Percentiles rank a stretch among this genome's conserved stretches.
phyloP scores from a whole-genome alignment of 2,113 vertebrate genomes.

The Uria aalge region DNA sequence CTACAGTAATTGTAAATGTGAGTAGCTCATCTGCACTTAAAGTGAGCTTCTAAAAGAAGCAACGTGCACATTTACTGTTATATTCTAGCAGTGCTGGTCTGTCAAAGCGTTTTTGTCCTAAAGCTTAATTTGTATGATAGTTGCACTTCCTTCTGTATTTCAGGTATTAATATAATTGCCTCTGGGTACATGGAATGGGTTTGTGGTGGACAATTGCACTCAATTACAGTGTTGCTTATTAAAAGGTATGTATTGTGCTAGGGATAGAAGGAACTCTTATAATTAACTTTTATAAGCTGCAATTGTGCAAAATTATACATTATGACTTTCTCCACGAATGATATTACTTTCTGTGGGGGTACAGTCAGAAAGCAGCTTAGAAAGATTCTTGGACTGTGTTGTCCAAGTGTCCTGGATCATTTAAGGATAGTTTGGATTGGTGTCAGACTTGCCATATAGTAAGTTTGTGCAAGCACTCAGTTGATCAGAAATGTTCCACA shows the following conservation, averaged over 20 bases:
- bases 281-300: constrained; percentile 31
- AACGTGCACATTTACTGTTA: background rate
- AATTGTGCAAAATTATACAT: background rate
- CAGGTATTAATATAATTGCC: background rate
- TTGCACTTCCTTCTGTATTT: constrained; percentile 22
- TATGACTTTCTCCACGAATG: background rate
- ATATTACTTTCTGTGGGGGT: background rate
- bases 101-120: constrained; percentile 1
- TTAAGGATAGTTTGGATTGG: background rate
- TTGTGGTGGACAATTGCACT: constrained; percentile 10
- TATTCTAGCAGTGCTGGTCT: background rate
- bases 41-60: background rate
- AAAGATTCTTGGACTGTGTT: background rate
- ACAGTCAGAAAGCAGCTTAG: background rate
- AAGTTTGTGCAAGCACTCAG: background rate
- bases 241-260: background rate
- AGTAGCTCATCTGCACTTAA: background rate
- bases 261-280: background rate
- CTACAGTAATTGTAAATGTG: background rate
- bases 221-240: constrained; percentile 30
- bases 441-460: background rate
- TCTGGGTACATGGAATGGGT: background rate
- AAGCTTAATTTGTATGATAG: background rate
- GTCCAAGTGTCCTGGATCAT: background rate
- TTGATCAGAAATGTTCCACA: background rate